These are phyloP conservation scores for Podarcis cretensis DNA, from an alignment of 2,113 vertebrate species.

Conservation along the genomic window DNA sequence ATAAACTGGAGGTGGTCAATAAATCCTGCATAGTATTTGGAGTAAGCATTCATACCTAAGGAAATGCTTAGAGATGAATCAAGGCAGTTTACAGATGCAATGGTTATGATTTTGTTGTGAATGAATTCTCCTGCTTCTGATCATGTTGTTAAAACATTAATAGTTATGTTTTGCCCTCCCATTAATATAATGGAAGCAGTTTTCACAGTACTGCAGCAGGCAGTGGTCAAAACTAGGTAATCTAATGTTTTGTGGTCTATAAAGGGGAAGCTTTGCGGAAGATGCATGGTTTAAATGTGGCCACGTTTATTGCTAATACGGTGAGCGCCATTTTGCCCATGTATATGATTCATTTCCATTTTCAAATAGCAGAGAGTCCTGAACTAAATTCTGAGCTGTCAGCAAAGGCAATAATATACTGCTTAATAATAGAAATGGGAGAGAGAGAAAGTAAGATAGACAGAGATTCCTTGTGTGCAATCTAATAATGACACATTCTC, in stretches of 20 bases:
- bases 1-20: neutral
- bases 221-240: neutral
- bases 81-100: neutral
- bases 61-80: neutral
- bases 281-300: neutral
- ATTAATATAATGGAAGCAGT: neutral
- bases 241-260: neutral
- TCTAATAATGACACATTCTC: neutral
- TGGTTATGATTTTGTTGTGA: neutral
- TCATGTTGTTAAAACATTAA: neutral
- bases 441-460: neutral
- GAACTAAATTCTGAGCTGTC: neutral
- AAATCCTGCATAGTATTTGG: neutral
- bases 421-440: neutral
- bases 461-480: neutral
- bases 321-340: neutral
- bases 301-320: neutral
- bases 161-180: neutral
- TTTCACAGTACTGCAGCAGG: neutral
- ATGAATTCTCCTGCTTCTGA: neutral
- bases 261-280: neutral
- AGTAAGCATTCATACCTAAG: neutral
- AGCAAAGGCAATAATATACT: neutral
- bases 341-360: conserved; percentile 8
- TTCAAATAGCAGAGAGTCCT: neutral